Evolutionary conservation across 1,140 invertebrate species (phyloP), one percentile per base, ranked within the genome.

Genomic region (Monochamus saltuarius): DNA sequence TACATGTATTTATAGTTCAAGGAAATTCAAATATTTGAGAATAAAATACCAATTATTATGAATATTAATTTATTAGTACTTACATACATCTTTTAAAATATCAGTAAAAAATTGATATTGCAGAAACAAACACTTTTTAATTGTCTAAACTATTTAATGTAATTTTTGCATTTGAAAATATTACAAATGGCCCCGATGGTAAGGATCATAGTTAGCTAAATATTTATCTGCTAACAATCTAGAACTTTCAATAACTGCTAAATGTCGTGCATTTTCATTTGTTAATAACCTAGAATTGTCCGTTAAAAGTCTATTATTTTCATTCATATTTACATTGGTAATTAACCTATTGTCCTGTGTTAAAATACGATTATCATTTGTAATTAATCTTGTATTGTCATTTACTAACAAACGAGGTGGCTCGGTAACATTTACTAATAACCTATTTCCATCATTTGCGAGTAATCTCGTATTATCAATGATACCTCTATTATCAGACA

Each of bases 181-280:
- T 62, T 73, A 75, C 36, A 77, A 54, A 64, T 77, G 75, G 8
- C 74, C 74, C 17, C 75, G 53, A 61, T 75, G 73, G 69, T 75
- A 77, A 11, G 75, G 67, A 64, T 75, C 73, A 62, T 75, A 77
- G 57, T 63, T 73, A 7, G 65, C 57, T 51, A 77, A 65, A 67
- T 75, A 77, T 57, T 77, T 77, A 69, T 76, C 74, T 36, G 68
- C 59, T 56, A 76, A 61, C 50, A 76, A 62, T 46, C 73, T 61
- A 45, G 69, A 62, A 46, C 65, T 66, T 47, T 74, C 72, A 34
- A 70, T 65, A 46, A 72, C 64, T 43, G 69, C 58, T 57, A 75
- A 65, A 65, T 75, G 72, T 51, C 73, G 50, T 9, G 66, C 43
- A 55, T 63, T 64, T 50, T 68, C 66, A 51, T 64, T 64, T 29